These are phyloP conservation scores for Apteryx mantelli DNA, from an alignment of 2,113 vertebrate genomes.

Conservation along the genomic window DNA sequence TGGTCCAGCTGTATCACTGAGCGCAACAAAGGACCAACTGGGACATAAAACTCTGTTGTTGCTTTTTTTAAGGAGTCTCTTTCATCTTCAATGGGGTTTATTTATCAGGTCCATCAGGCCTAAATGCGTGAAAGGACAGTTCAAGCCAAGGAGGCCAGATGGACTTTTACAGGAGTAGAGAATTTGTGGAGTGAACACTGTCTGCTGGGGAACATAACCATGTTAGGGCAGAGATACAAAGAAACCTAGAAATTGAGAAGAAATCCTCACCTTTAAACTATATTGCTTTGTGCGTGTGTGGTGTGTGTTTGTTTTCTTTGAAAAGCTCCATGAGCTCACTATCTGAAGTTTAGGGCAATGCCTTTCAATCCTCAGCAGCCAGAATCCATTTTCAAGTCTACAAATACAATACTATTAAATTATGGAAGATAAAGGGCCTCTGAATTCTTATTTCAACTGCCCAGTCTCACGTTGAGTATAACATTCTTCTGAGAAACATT, in stretches of 20 bases:
- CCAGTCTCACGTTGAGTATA: neutral
- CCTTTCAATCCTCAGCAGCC: constrained; percentile 52
- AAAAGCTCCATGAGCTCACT: constrained; percentile 49
- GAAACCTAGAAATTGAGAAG: constrained; percentile 39
- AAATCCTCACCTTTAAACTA: constrained; percentile 53
- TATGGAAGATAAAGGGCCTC: neutral
- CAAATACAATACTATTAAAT: constrained; percentile 44
- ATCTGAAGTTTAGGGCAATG: constrained; percentile 65
- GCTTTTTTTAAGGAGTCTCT: neutral
- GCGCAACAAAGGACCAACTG: neutral
- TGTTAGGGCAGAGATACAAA: neutral
- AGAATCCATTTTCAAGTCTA: constrained; percentile 54
- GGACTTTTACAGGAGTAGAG: neutral
- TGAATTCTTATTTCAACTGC: constrained; percentile 5
- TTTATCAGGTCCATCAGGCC: neutral
- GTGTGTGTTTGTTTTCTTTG: constrained; percentile 27
- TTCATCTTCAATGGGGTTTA: neutral
- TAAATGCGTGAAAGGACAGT: neutral
- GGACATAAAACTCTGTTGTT: neutral
- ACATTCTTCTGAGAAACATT: neutral
- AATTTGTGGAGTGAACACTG: neutral
- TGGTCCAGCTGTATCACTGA: constrained; percentile 8
- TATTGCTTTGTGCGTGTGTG: constrained; percentile 40
- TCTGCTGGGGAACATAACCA: neutral
- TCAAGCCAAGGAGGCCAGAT: neutral